phyloP scores from a whole-genome alignment of 1,140 invertebrate species.

The Hylaeus anthracinus region DNA sequence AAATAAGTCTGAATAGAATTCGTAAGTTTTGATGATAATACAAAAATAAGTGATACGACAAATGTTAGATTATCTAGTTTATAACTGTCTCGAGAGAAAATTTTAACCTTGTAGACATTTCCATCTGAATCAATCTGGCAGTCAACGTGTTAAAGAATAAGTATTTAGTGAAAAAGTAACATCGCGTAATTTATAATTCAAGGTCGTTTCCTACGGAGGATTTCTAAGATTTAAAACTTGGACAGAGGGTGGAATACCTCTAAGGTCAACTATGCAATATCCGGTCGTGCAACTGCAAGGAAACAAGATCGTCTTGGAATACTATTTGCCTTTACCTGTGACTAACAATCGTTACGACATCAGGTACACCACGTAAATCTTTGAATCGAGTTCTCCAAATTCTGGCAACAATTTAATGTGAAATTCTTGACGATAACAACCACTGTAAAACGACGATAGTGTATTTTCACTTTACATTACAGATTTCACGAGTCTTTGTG shows the following conservation, averaged over 20 bases:
- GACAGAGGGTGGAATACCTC: conserved; percentile 83
- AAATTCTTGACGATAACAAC: neutral
- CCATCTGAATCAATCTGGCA: too few species aligned
- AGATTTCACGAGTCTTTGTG: conserved; percentile 85
- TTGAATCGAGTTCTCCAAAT: neutral
- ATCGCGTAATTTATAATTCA: conserved; percentile 18
- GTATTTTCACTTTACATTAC: conserved; percentile 7
- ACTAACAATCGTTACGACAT: conserved; percentile 83
- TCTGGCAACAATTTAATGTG: too few species aligned
- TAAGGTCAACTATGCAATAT: conserved; percentile 85
- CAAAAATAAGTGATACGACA: too few species aligned
- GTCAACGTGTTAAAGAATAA: neutral
- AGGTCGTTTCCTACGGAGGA: conserved; percentile 96
- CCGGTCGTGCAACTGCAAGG: conserved; percentile 93
- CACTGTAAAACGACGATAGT: too few species aligned
- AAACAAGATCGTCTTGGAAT: conserved; percentile 90
- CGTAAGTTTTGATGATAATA: too few species aligned
- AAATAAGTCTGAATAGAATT: too few species aligned
- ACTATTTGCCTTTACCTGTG: conserved; percentile 82
- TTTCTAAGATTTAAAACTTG: conserved; percentile 90
- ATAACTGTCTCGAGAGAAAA: too few species aligned
- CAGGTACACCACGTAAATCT: conserved; percentile 74
- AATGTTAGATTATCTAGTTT: too few species aligned
- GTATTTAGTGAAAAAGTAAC: neutral
- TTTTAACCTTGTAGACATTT: too few species aligned